Evolutionary conservation across 2,113 vertebrate genomes (phyloP).

Genomic region (Dunckerocampus dactyliophorus): DNA sequence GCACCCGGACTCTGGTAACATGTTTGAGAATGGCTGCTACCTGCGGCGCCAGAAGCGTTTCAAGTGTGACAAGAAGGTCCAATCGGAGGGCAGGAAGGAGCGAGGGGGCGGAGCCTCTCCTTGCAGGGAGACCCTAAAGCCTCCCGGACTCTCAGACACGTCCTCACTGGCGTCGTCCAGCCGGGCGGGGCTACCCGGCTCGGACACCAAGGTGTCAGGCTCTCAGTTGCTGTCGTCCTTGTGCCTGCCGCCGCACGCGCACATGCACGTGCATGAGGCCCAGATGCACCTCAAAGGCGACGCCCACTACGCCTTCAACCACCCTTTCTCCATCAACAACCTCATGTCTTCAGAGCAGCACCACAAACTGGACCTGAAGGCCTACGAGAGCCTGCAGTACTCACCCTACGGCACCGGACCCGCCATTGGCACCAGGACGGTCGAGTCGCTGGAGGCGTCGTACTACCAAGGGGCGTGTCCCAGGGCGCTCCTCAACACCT

Average conservation of each 20-base stretch:
- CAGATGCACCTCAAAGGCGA: conserved; percentile 93
- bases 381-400: conserved; percentile 91
- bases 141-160: conserved; percentile 74
- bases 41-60: conserved; percentile 95
- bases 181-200: conserved; percentile 75
- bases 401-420: conserved; percentile 84
- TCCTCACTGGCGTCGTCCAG: conserved; percentile 70
- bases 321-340: conserved; percentile 99
- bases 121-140: conserved; percentile 69
- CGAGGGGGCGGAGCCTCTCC: conserved; percentile 71
- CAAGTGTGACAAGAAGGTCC: conserved; percentile 88
- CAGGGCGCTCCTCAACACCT: conserved; percentile 95
- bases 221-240: conserved; percentile 79
- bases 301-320: conserved; percentile 96
- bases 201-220: conserved; percentile 78
- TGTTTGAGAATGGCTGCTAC: conserved; percentile 99
- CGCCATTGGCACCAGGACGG: conserved; percentile 78
- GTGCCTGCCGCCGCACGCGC: conserved; percentile 77
- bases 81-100: conserved; percentile 72
- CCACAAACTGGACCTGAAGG: conserved; percentile 99
- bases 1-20: conserved; percentile 97
- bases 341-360: conserved; percentile 98
- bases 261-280: conserved; percentile 78
- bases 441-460: conserved; percentile 88
- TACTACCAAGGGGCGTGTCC: conserved; percentile 99